phyloP scores from a whole-genome alignment of 2,113 vertebrate genomes.

The Alethe castanea region DNA sequence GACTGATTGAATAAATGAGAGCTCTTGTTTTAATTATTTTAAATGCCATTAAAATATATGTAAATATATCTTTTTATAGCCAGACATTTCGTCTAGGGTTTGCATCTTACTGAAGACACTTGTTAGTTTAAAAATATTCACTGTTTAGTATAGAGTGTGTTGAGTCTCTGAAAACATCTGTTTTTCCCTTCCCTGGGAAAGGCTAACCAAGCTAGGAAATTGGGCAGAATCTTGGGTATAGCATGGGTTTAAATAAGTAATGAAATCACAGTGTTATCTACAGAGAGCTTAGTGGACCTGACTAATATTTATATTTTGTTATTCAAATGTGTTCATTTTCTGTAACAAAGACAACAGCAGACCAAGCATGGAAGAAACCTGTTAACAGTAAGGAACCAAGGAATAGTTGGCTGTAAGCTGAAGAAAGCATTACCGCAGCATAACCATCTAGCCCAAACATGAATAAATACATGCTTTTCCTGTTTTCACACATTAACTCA shows the following conservation, averaged over 20 bases:
- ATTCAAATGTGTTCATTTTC: background rate
- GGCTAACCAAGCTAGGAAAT: background rate
- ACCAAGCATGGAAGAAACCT: background rate
- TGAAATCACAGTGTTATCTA: background rate
- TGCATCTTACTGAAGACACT: background rate
- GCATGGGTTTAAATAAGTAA: background rate
- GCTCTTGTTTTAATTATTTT: conserved; percentile 50
- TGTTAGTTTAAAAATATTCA: background rate
- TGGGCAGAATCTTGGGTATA: background rate
- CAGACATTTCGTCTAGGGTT: background rate
- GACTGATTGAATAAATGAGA: conserved; percentile 57
- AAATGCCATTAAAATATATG: conserved; percentile 59
- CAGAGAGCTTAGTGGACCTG: background rate
- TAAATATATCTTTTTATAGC: conserved; percentile 59
- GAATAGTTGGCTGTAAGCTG: background rate
- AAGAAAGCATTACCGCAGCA: background rate
- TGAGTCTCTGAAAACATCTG: background rate
- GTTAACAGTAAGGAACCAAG: background rate
- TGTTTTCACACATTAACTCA: background rate
- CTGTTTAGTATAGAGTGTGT: background rate
- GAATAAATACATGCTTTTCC: background rate
- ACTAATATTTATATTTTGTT: background rate
- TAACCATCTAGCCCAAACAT: background rate
- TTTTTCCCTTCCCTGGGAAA: background rate
- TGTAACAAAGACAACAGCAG: background rate